phyloP scores from a whole-genome alignment of 2,888 invertebrate species.

The Hemicrepidius hirtus region DNA sequence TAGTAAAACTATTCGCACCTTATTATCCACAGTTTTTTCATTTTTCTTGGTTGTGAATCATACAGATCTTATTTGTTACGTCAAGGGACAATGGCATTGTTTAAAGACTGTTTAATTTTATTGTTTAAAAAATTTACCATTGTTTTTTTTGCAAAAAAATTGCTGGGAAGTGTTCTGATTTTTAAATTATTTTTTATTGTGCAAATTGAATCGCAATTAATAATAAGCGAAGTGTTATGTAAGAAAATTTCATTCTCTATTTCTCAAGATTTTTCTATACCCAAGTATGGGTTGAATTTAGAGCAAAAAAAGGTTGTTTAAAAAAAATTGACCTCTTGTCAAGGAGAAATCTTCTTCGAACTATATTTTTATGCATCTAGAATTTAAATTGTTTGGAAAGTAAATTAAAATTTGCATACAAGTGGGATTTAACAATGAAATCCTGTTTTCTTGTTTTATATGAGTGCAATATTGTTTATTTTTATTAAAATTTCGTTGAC shows the following conservation, averaged over 20 bases:
- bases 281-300: too few species aligned
- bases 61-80: too few species aligned
- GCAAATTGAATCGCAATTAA: constrained; percentile 3
- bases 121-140: neutral
- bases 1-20: constrained; percentile 16
- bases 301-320: neutral
- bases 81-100: constrained; percentile 2
- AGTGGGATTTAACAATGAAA: constrained; percentile 5
- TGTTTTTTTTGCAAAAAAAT: neutral
- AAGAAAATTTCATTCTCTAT: too few species aligned
- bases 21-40: neutral
- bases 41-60: too few species aligned
- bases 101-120: neutral
- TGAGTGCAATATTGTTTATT: constrained; percentile 11
- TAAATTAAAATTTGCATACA: constrained; percentile 10
- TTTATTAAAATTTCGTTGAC: too few species aligned
- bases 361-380: constrained; percentile 7
- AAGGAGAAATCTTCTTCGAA: constrained; percentile 4
- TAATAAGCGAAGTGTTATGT: neutral
- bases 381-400: constrained; percentile 26
- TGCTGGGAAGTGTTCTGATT: neutral
- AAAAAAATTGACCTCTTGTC: neutral
- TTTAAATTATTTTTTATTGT: neutral
- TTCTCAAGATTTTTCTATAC: too few species aligned
- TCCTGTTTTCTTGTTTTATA: neutral